These are phyloP conservation scores for Meiosimyza decipiens DNA, from an alignment of 2,888 invertebrate genomes.

Conservation along the genomic window DNA sequence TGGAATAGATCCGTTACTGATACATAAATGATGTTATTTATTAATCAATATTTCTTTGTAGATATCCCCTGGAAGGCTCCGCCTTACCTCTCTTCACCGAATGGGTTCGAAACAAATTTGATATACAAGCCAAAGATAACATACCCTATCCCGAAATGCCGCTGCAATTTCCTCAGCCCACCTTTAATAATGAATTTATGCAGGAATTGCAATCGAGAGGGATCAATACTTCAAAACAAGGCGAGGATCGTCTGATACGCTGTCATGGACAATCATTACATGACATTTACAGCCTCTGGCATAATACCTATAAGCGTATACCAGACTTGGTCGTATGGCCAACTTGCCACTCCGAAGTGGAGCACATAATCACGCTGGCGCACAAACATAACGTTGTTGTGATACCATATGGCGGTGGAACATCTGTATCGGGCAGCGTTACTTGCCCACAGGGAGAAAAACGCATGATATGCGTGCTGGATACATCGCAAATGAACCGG, in stretches of 20 bases:
- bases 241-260: conserved; percentile 85
- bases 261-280: conserved; percentile 94
- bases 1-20: background rate
- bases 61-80: conserved; percentile 79
- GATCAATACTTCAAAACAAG: conserved; percentile 76
- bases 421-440: conserved; percentile 89
- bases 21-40: background rate
- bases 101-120: conserved; percentile 82
- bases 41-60: conserved; percentile 55
- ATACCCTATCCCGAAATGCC: conserved; percentile 70
- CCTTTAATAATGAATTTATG: conserved; percentile 72
- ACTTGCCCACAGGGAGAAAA: conserved; percentile 83
- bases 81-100: conserved; percentile 81
- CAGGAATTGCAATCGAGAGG: conserved; percentile 70
- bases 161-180: conserved; percentile 75
- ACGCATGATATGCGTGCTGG: conserved; percentile 87
- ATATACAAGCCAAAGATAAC: conserved; percentile 70
- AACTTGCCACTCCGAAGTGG: conserved; percentile 85
- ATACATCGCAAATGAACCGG: conserved; percentile 95
- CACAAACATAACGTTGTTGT: conserved; percentile 80
- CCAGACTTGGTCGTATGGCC: conserved; percentile 97
- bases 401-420: conserved; percentile 95
- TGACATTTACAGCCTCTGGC: conserved; percentile 84
- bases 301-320: conserved; percentile 81
- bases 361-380: conserved; percentile 81